These are phyloP conservation scores for Antennarius maculatus DNA, from an alignment of 2,797 vertebrate genomes.

Conservation along the genomic window DNA sequence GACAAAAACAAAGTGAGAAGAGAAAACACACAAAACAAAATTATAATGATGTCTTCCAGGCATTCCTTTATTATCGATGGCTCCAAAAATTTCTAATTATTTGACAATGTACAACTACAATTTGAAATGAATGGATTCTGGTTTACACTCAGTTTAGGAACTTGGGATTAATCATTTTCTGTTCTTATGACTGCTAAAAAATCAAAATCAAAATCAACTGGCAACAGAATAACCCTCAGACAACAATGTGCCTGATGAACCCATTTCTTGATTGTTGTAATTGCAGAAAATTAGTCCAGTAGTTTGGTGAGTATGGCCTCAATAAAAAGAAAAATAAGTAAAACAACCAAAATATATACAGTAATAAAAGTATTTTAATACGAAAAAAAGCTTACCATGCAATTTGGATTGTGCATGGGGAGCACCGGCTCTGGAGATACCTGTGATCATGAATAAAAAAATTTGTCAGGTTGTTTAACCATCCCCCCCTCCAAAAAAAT, in stretches of 20 bases:
- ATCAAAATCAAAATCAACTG: no score
- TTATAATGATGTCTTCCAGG: no score
- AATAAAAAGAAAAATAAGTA: no score
- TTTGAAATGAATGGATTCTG: background rate
- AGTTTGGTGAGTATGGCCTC: no score
- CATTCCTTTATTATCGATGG: no score
- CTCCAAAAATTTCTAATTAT: constrained; percentile 1
- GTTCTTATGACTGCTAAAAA: no score
- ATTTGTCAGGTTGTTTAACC: no score
- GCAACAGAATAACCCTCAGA: constrained; percentile 30
- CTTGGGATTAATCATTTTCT: no score
- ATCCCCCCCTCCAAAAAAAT: no score
- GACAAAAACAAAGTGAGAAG: constrained; percentile 1
- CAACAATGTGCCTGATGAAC: constrained; percentile 29
- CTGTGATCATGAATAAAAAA: background rate
- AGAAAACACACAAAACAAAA: background rate
- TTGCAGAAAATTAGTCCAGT: no score
- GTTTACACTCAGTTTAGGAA: constrained; percentile 31
- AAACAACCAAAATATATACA: background rate
- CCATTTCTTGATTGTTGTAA: no score
- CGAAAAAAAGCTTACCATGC: background rate
- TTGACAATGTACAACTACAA: background rate
- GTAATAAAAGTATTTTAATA: background rate
- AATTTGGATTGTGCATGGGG: background rate
- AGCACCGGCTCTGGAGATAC: background rate